Conservation (phyloP, 2,113 vertebrate genomes). For the Eulemur rufifrons region DNA sequence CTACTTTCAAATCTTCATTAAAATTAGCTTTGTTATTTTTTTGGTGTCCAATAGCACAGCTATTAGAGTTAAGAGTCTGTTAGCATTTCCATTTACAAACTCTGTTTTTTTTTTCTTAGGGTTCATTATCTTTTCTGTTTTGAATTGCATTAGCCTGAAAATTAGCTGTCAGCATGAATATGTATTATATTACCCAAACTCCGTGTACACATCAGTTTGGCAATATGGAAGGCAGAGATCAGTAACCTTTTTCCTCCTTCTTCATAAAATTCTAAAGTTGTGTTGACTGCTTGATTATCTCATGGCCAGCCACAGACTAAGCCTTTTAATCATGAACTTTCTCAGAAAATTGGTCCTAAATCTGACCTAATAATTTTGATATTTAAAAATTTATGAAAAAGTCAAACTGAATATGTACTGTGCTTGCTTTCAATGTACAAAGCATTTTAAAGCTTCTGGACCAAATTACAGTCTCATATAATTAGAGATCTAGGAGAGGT, state of each 20-base stretch:
- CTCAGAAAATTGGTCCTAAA: constrained; percentile 53
- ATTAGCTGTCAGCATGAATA: constrained; percentile 83
- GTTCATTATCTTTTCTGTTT: constrained; percentile 84
- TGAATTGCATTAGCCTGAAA: constrained; percentile 84
- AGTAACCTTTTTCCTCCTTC: constrained; percentile 61
- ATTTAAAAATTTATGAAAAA: constrained; percentile 66
- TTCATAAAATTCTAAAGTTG: constrained; percentile 73
- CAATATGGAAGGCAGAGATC: constrained; percentile 71
- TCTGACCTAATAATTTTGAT: constrained; percentile 64
- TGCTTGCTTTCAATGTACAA: constrained; percentile 16
- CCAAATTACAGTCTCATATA: constrained; percentile 40
- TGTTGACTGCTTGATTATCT: constrained; percentile 71
- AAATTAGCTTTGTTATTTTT: constrained; percentile 83
- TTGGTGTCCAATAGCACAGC: constrained; percentile 79
- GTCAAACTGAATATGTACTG: constrained; percentile 50
- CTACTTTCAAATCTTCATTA: constrained; percentile 82
- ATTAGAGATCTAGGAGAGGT: constrained; percentile 6
- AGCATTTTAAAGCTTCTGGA: constrained; percentile 44
- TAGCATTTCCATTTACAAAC: constrained; percentile 83
- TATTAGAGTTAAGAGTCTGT: constrained; percentile 82
- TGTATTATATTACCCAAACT: constrained; percentile 79
- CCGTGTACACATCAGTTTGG: constrained; percentile 70
- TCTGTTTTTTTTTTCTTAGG: constrained; percentile 71
- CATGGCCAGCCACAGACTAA: background rate
- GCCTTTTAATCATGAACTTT: constrained; percentile 66